Evolutionary conservation across 2,888 invertebrate genomes (phyloP).

Genomic region (Diabrotica balteata): DNA sequence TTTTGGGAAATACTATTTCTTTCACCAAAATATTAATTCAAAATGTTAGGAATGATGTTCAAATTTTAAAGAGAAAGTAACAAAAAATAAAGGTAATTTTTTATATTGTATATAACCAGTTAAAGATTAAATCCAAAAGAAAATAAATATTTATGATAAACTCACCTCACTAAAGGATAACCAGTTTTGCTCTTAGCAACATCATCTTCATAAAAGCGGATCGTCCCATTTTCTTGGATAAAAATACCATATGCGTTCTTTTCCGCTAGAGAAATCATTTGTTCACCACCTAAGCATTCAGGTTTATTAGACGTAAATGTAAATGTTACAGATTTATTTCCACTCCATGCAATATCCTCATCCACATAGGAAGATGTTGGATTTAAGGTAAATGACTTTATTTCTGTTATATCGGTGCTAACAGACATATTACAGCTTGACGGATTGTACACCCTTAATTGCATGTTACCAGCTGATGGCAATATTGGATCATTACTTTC

Average conservation of each 20-base stretch:
- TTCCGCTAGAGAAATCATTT: constrained; percentile 28
- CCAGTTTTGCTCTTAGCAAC: constrained; percentile 65
- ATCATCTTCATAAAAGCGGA: constrained; percentile 57
- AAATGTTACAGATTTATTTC: constrained; percentile 16
- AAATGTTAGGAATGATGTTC: too few species aligned
- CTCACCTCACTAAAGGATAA: constrained; percentile 64
- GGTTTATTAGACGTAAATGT: constrained; percentile 10
- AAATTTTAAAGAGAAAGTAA: too few species aligned
- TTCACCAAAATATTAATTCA: too few species aligned
- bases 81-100: too few species aligned
- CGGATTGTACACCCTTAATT: constrained; percentile 76
- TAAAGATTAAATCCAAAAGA: too few species aligned
- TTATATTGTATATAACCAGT: too few species aligned
- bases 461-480: constrained; percentile 67
- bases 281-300: background rate
- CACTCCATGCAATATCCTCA: too few species aligned
- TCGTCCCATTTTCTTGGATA: constrained; percentile 25
- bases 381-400: too few species aligned
- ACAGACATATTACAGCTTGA: constrained; percentile 59
- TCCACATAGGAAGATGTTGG: too few species aligned
- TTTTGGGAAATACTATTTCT: too few species aligned
- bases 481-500: constrained; percentile 72
- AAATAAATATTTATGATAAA: background rate
- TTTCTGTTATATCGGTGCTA: too few species aligned
- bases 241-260: constrained; percentile 42